Evolutionary conservation across 2,888 invertebrate species (phyloP).

Genomic region (Lagria hirta): DNA sequence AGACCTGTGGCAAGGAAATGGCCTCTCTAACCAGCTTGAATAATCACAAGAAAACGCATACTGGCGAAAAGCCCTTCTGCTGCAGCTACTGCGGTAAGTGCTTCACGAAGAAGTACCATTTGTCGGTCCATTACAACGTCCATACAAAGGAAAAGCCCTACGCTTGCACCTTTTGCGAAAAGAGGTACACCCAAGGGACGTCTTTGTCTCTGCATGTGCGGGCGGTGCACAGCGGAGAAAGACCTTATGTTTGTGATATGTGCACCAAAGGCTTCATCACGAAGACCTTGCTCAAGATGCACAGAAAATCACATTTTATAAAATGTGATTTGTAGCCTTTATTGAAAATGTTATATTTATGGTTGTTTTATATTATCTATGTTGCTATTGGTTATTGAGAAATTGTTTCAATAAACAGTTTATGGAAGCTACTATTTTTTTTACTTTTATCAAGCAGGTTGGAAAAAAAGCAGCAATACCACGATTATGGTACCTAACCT

Average conservation of each 20-base stretch:
- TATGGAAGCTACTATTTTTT: no score
- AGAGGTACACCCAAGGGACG: conserved; percentile 56
- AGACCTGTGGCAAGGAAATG: conserved; percentile 48
- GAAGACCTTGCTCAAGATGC: conserved; percentile 40
- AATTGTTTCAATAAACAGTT: no score
- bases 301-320: conserved; percentile 31
- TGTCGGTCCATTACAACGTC: conserved; percentile 43
- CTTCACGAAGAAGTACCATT: conserved; percentile 42
- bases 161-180: conserved; percentile 49
- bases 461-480: no score
- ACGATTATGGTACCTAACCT: no score
- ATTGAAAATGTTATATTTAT: no score
- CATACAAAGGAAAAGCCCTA: conserved; percentile 44
- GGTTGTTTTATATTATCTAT: no score
- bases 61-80: conserved; percentile 54
- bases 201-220: conserved; percentile 43
- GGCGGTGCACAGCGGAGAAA: conserved; percentile 48
- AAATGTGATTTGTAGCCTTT: no score
- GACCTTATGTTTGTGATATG: conserved; percentile 43
- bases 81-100: conserved; percentile 47
- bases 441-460: no score
- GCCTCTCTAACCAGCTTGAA: conserved; percentile 42
- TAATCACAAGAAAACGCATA: conserved; percentile 42
- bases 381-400: no score
- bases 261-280: conserved; percentile 43